phyloP scores from a whole-genome alignment of 2,888 invertebrate species.

The Ischnus inquisitorius region DNA sequence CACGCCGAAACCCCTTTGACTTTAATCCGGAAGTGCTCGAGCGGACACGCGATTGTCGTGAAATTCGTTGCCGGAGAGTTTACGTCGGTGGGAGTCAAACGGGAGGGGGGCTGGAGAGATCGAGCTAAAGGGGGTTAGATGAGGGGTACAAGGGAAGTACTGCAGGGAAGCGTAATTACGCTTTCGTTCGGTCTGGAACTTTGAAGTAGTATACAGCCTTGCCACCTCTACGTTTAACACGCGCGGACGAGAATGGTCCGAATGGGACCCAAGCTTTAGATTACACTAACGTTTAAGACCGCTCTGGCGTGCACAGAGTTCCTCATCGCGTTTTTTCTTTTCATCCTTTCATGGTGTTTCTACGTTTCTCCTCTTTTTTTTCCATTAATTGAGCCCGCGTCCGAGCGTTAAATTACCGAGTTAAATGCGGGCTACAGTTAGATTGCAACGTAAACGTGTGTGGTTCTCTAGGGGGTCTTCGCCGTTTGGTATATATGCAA shows the following conservation, averaged over 20 bases:
- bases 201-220: conserved; percentile 30
- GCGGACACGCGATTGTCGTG: conserved; percentile 66
- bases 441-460: conserved; percentile 19
- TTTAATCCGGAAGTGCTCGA: conserved; percentile 64
- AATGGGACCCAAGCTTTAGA: conserved; percentile 8
- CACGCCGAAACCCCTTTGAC: conserved; percentile 56
- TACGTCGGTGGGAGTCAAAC: conserved; percentile 31
- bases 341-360: background rate
- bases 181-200: conserved; percentile 49
- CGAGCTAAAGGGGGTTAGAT: background rate
- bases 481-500: background rate
- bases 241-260: conserved; percentile 30
- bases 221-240: conserved; percentile 41
- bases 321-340: background rate
- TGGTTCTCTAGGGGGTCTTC: conserved; percentile 12
- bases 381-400: conserved; percentile 49
- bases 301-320: conserved; percentile 10
- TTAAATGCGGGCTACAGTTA: conserved; percentile 52
- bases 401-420: conserved; percentile 59
- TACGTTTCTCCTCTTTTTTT: conserved; percentile 11
- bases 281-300: conserved; percentile 24
- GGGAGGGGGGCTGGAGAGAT: conserved; percentile 1
- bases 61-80: conserved; percentile 62
- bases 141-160: conserved; percentile 22
- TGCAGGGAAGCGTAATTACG: conserved; percentile 53